Evolutionary conservation across 2,797 vertebrate species (phyloP).

Genomic region (Sarcoramphus papa): DNA sequence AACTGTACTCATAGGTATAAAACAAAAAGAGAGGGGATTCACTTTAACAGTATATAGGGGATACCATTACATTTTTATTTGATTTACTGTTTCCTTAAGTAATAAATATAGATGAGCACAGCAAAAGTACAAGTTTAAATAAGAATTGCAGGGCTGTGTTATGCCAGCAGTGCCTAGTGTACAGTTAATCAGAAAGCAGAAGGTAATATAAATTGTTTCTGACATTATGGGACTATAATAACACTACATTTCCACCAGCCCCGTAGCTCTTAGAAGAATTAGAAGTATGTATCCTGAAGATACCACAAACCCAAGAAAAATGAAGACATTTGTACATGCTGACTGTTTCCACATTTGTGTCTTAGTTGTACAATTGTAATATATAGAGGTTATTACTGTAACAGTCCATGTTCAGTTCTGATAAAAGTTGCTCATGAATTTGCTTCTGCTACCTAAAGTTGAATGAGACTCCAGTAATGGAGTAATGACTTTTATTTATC

Average conservation of each 20-base stretch:
- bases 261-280: neutral
- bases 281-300: conserved; percentile 5
- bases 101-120: conserved; percentile 41
- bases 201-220: conserved; percentile 47
- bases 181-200: conserved; percentile 45
- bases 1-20: neutral
- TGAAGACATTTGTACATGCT: neutral
- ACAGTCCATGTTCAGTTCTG: neutral
- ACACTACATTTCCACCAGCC: conserved; percentile 6
- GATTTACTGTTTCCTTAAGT: conserved; percentile 37
- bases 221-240: conserved; percentile 31
- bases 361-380: neutral
- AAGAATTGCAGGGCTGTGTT: conserved; percentile 29
- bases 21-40: neutral
- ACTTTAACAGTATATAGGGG: neutral
- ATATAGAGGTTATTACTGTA: neutral
- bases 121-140: conserved; percentile 34
- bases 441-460: neutral
- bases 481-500: neutral
- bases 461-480: neutral
- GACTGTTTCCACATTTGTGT: neutral
- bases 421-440: conserved; percentile 7
- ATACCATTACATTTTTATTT: neutral
- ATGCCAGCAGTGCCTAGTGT: conserved; percentile 3
- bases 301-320: conserved; percentile 13